Conservation (phyloP, 2,113 vertebrate species). For the Pseudopodoces humilis region DNA sequence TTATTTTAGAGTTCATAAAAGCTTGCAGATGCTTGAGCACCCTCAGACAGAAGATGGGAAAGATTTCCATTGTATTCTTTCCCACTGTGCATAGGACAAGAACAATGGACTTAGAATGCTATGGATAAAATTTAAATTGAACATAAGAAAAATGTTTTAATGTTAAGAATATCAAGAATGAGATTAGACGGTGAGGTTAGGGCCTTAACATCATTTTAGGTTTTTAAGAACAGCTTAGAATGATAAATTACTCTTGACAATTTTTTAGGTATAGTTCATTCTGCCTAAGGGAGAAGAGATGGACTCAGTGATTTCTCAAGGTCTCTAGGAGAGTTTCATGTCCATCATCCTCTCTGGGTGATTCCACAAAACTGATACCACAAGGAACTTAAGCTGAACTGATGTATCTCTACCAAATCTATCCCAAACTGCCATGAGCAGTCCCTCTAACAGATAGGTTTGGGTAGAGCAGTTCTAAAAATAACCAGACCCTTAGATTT, state of each 20-base stretch:
- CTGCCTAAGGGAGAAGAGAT: not conserved
- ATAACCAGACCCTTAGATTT: not conserved
- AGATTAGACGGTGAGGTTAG: not conserved
- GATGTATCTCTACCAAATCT: not conserved
- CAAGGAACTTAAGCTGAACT: not conserved
- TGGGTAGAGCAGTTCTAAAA: not conserved
- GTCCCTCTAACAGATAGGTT: not conserved
- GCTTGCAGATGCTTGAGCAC: not conserved
- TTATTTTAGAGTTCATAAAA: not conserved
- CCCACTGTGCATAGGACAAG: not conserved
- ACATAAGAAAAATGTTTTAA: not conserved
- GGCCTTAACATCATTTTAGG: not conserved
- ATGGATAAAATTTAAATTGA: not conserved
- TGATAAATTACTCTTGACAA: slow-evolving; percentile 41
- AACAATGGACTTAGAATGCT: not conserved
- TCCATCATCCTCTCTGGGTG: not conserved
- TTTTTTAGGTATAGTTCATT: slow-evolving; percentile 5
- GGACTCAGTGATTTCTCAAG: slow-evolving; percentile 3
- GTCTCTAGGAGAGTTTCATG: not conserved
- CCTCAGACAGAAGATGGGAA: not conserved
- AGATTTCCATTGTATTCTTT: not conserved
- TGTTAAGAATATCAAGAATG: not conserved
- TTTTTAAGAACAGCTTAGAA: not conserved
- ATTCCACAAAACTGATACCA: not conserved
- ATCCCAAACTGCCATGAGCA: accelerated